Percentiles rank a stretch among this genome's conserved stretches.
Conservation (phyloP, 1,140 invertebrate genomes). For the Brachionus angularis region DNA sequence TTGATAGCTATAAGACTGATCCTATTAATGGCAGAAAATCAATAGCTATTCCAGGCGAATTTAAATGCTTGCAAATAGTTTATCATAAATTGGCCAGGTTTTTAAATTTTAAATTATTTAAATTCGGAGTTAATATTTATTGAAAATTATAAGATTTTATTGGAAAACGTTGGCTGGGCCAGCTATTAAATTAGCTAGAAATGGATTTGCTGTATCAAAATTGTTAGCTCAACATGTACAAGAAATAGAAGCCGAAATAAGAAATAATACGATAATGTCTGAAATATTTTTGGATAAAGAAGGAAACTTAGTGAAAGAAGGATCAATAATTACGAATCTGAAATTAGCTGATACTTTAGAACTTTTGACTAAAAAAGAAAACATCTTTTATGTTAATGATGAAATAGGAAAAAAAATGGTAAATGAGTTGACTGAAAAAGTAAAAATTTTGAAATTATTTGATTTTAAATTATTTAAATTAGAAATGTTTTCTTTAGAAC, state of each 20-base stretch:
- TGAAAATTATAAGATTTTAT: not conserved
- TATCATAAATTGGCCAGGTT: constrained; percentile 32
- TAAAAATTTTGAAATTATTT: not conserved
- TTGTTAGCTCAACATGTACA: constrained; percentile 16
- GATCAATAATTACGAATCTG: constrained; percentile 44
- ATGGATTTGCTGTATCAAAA: constrained; percentile 27
- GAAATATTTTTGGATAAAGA: constrained; percentile 44
- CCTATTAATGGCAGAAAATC: constrained; percentile 1
- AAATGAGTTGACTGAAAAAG: not conserved
- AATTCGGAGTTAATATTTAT: not conserved
- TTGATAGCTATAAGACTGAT: not conserved
- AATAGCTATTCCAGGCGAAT: constrained; percentile 38
- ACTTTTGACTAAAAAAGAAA: constrained; percentile 20
- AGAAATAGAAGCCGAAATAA: not conserved
- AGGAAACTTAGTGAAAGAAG: constrained; percentile 43
- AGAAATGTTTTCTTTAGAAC: not conserved
- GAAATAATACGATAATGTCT: not conserved
- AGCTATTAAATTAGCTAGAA: constrained; percentile 8
- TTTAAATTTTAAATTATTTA: not conserved
- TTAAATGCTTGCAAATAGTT: constrained; percentile 17
- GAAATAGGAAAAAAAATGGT: not conserved
- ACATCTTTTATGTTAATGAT: constrained; percentile 13
- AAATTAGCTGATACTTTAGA: constrained; percentile 42
- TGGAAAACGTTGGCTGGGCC: constrained; percentile 33
- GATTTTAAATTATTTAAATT: not conserved